Base-by-base conservation (phyloP, 2,113 vertebrate genomes). In the Alethe castanea region DNA sequence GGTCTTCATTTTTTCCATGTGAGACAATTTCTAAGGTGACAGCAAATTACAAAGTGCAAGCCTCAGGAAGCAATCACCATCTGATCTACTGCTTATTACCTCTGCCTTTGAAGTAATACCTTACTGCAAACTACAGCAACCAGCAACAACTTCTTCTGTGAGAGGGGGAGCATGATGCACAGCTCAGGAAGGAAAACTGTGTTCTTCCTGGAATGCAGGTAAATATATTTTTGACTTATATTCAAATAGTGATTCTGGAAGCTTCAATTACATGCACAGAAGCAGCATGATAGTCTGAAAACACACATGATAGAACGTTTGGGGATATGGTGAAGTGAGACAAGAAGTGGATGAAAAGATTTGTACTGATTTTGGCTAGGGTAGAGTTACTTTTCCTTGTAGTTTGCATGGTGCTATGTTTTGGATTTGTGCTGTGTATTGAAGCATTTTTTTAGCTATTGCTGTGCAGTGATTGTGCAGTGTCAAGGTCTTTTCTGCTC, bases 11-110 rank as follows among this genome's bases (percentile, higher is more conserved):
- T 53, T 86, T 60, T 31, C 40, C 14, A 18, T 20, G 54, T 24
- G 14, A 62, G 19, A 24, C 8, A 73, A 4, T 35, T 65, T 53
- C 12, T 8, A 2, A 2, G 3, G 2, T 9, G 9, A 28, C 6
- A 66, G 11, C 8, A 73, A 69, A 48, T 26, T 12, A 6, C 50
- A 70, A 86, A 73, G 7, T 50, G 16, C 9, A 53, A 83, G 8
- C 10, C 2, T 2, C 48, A 53, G 10, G 31, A 65, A 3, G 12
- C 36, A 73, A 19, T 57, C 15, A 14, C 18, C 6, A 40, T 48
- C 24, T 3, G 14, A 62, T 18, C 16, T 74, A 19, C 61, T 67
- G 47, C 18, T 67, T 36, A 33, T 56, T 52, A 35, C 35, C 11
- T 54, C 40, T 62, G 29, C 7, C 8, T 76, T 57, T 65, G 15